A percentile compares a stretch with the other conserved stretches of the same genome.
Conservation (phyloP, 2,888 invertebrate species). For the Eristalinus sepulchralis region DNA sequence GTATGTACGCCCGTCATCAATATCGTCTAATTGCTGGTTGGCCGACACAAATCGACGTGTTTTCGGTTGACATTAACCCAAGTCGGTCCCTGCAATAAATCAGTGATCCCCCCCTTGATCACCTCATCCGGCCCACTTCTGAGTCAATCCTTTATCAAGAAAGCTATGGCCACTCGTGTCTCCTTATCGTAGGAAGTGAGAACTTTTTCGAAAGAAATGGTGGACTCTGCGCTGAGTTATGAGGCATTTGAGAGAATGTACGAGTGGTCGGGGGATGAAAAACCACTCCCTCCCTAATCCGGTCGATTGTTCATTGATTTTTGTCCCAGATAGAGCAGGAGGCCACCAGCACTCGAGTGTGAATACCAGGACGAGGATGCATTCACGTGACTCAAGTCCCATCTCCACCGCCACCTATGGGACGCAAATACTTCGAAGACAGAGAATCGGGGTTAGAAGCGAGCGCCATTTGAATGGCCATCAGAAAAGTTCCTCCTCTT, state of each 20-base stretch:
- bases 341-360: constrained; percentile 1
- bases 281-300: constrained; percentile 7
- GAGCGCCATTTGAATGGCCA: neutral
- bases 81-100: constrained; percentile 13
- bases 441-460: constrained; percentile 7
- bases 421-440: neutral
- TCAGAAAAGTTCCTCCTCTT: neutral
- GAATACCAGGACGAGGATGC: constrained; percentile 18
- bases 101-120: neutral
- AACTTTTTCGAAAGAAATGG: neutral
- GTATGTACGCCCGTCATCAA: constrained; percentile 54
- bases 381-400: constrained; percentile 37
- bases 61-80: constrained; percentile 11
- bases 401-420: neutral
- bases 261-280: neutral
- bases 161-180: constrained; percentile 8
- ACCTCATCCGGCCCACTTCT: neutral
- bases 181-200: neutral
- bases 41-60: constrained; percentile 51
- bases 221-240: neutral
- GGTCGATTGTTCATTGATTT: constrained; percentile 61
- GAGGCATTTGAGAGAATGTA: neutral
- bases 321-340: constrained; percentile 24
- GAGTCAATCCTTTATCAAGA: constrained; percentile 7
- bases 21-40: constrained; percentile 36